Evolutionary conservation across 2,888 invertebrate species (phyloP), one percentile per base, ranked within the genome.

Genomic region (Parapristionchus giblindavisi): DNA sequence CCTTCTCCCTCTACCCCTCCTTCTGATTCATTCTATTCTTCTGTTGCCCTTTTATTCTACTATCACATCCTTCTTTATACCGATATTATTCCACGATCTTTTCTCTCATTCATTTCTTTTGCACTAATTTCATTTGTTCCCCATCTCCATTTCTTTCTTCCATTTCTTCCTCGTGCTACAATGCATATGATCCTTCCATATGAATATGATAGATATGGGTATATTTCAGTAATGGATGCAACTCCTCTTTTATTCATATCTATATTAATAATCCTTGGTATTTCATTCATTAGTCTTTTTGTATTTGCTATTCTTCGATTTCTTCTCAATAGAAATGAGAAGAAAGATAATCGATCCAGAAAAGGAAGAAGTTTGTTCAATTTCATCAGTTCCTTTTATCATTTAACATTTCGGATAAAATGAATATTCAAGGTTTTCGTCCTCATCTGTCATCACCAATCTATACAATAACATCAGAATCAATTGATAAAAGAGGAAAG

Each of bases 391-490:
- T 32, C 5, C 58, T 58, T n/a, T 14, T 21, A 29, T 29, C 4
- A 29, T 48, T 24, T 52, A 52, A n/a, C 52, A 8, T 4, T 11
- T 52, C 3, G 5, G 52, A n/a, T 40, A 14, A 40, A 40, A 11
- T 63, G 4, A 24, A 1, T 36, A 11, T 1, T 27, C 1, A 14
- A 66, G 68, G 68, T 52, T 51, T 68, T 21, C 68, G 68, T 1
- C 68, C 68, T 0, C 68, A 52, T 11, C 52, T 68, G 27, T 68
- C 68, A 24, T 68, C 68, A 1, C 68, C 68, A 0, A 68, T 68
- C 52, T 68, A 68, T 27, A n/a, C 68, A 11, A 68, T 68, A 32
- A 32, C 48, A 32, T 48, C 66, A 1, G 51, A 68, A 14, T 52
- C 68, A 1, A 48, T 48, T 48, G 48, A 48, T 14, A 38, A 17